Evolutionary conservation across 37 sponge, comb jelly and placozoan genomes (phyloP).

Genomic region (Geodia barretti): DNA sequence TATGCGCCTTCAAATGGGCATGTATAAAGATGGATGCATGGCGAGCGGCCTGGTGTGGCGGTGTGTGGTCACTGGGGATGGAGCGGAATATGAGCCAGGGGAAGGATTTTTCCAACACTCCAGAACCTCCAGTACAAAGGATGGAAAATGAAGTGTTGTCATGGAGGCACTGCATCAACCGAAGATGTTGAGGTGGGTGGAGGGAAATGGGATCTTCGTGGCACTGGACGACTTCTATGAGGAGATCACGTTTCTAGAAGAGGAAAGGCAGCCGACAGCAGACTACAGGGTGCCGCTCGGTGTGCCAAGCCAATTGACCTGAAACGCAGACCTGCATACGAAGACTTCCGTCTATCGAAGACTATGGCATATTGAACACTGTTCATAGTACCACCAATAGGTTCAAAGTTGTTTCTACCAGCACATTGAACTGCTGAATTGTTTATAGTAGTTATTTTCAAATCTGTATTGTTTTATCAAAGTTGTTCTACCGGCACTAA

Average conservation of each 20-base stretch:
- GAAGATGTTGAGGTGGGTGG: not conserved
- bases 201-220: not conserved
- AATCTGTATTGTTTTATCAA: too few relatives aligned
- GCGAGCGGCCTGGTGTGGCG: not conserved
- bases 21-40: not conserved
- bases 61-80: not conserved
- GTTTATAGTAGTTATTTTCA: too few relatives aligned
- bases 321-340: too few relatives aligned
- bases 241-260: not conserved
- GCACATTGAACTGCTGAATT: too few relatives aligned
- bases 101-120: not conserved
- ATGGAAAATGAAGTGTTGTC: not conserved
- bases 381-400: too few relatives aligned
- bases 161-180: not conserved
- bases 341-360: too few relatives aligned
- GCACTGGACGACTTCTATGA: not conserved
- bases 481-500: too few relatives aligned
- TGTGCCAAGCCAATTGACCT: too few relatives aligned
- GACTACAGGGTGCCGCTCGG: too few relatives aligned
- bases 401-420: too few relatives aligned
- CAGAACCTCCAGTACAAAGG: not conserved
- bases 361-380: too few relatives aligned
- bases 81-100: not conserved
- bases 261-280: too few relatives aligned
- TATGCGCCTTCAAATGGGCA: not conserved